phyloP scores from a whole-genome alignment of 2,113 vertebrate genomes.

The Pteronura brasiliensis region DNA sequence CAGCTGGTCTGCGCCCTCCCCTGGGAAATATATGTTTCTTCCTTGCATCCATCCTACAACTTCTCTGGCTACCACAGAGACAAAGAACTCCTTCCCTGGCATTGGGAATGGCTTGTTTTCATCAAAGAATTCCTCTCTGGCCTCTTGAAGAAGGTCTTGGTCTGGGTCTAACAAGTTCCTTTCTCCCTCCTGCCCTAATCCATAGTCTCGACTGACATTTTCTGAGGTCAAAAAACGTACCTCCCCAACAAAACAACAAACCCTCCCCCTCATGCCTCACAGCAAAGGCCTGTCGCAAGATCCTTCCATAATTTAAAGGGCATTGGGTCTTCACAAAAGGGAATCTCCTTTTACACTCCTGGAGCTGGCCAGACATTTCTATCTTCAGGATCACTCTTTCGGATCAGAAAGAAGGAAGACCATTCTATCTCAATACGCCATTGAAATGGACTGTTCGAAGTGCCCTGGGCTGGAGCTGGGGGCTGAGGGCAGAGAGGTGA shows the following conservation, averaged over 20 bases:
- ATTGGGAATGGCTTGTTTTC: constrained; percentile 36
- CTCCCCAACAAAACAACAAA: not conserved
- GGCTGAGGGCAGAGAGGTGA: not conserved
- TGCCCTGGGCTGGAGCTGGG: not conserved
- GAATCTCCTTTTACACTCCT: not conserved
- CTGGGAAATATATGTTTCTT: constrained; percentile 58
- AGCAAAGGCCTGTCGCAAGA: not conserved
- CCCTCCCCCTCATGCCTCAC: not conserved
- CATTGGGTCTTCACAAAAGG: not conserved
- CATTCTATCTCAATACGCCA: not conserved
- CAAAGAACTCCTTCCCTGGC: constrained; percentile 55
- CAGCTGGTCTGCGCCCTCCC: not conserved
- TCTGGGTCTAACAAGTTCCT: not conserved
- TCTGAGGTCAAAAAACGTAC: not conserved
- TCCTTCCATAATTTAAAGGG: not conserved
- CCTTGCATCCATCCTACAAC: constrained; percentile 46
- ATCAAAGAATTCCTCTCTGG: constrained; percentile 17
- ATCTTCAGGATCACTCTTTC: not conserved
- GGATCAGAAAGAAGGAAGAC: not conserved
- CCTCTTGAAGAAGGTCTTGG: not conserved
- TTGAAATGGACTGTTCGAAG: not conserved
- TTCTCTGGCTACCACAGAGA: constrained; percentile 46
- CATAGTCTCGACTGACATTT: not conserved
- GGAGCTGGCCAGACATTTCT: not conserved
- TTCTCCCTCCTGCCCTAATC: not conserved